A percentile compares a stretch with the other conserved stretches of the same genome.
Evolutionary conservation across 2,113 vertebrate genomes (phyloP).

Genomic region (Psilopogon haemacephalus): DNA sequence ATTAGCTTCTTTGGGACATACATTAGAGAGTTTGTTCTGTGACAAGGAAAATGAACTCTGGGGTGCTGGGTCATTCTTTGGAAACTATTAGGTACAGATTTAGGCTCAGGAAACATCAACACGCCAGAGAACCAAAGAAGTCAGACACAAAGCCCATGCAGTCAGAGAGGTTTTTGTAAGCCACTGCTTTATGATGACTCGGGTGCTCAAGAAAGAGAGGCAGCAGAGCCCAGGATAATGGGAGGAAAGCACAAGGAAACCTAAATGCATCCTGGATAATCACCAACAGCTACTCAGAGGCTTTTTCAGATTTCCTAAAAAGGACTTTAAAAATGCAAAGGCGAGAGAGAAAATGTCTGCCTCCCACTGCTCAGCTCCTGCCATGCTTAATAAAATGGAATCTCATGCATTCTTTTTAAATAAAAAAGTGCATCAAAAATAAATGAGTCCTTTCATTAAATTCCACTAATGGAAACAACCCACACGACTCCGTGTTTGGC

Average conservation of each 20-base stretch:
- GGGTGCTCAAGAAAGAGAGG: neutral
- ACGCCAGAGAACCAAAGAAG: neutral
- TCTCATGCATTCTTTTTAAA: neutral
- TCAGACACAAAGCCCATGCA: neutral
- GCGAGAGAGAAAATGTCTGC: neutral
- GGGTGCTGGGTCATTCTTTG: neutral
- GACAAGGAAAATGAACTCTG: neutral
- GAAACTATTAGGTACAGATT: neutral
- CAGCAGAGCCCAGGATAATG: neutral
- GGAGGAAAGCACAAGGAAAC: neutral
- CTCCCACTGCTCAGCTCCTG: neutral
- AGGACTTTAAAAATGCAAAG: neutral
- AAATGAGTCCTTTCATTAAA: neutral
- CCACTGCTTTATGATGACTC: neutral
- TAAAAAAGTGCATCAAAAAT: constrained; percentile 8
- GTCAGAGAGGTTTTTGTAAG: neutral
- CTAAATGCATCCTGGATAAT: neutral
- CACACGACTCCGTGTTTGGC: neutral
- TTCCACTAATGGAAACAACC: neutral
- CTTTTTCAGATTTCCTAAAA: neutral
- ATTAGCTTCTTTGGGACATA: neutral
- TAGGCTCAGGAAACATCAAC: neutral
- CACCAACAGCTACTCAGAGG: neutral
- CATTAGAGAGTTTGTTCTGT: neutral
- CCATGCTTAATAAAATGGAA: constrained; percentile 2